Percentiles rank a stretch among this genome's conserved stretches.
phyloP scores from a whole-genome alignment of 1,140 invertebrate genomes.

The Sipha flava region DNA sequence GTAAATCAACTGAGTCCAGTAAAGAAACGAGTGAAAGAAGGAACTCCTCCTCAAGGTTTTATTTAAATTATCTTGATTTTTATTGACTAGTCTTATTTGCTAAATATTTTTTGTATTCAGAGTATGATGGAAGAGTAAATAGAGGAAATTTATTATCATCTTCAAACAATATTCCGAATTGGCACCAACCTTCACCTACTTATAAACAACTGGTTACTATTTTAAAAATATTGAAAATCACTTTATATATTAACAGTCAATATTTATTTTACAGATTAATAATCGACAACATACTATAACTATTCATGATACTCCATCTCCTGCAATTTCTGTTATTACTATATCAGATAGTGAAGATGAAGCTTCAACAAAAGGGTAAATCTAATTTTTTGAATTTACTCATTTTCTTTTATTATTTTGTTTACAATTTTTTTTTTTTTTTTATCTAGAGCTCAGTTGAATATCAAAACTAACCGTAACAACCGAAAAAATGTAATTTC shows the following conservation, averaged over 20 bases:
- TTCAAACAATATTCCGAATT: constrained; percentile 10
- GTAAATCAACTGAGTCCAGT: constrained; percentile 77
- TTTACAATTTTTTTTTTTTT: background rate
- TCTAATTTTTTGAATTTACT: background rate
- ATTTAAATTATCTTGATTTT: background rate
- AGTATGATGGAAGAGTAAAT: constrained; percentile 13
- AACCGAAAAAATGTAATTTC: constrained; percentile 64
- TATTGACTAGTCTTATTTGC: background rate
- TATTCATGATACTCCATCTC: constrained; percentile 84
- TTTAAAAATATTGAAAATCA: background rate
- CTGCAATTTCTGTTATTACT: constrained; percentile 89
- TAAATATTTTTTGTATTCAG: background rate
- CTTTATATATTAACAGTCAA: background rate
- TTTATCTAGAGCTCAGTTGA: background rate
- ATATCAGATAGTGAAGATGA: constrained; percentile 95
- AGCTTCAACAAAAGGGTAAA: constrained; percentile 42
- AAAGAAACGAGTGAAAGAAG: constrained; percentile 96
- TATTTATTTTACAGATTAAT: background rate
- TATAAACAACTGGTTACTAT: constrained; percentile 8
- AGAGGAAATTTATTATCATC: constrained; percentile 1
- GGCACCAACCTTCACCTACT: constrained; percentile 16
- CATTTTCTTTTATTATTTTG: background rate
- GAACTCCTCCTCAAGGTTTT: constrained; percentile 66
- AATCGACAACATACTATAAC: constrained; percentile 64
- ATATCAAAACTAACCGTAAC: constrained; percentile 4